These are phyloP conservation scores for Eulimnadia texana DNA, from an alignment of 1,140 invertebrate species.

Conservation along the genomic window DNA sequence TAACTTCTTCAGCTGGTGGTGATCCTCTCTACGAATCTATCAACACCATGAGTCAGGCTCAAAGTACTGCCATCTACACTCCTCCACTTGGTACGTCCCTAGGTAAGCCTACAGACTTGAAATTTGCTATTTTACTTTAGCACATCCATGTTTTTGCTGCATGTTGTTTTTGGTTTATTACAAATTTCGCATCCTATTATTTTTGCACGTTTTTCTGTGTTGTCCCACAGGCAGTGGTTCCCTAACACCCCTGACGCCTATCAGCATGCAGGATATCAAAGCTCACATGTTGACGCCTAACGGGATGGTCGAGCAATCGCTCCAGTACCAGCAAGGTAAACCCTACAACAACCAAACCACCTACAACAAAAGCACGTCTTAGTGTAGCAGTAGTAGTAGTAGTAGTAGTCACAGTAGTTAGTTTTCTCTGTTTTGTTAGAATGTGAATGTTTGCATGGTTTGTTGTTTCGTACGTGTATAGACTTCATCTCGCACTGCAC, in stretches of 20 bases:
- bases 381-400: slow-evolving; percentile 2
- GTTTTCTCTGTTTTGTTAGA: slow-evolving; percentile 2
- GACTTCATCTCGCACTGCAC: slow-evolving; percentile 22
- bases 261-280: slow-evolving; percentile 65
- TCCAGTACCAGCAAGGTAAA: slow-evolving; percentile 44
- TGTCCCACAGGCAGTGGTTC: slow-evolving; percentile 35
- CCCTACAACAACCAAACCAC: background rate
- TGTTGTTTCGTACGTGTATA: slow-evolving; percentile 30
- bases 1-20: slow-evolving; percentile 37
- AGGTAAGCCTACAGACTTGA: slow-evolving; percentile 36
- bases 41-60: slow-evolving; percentile 54
- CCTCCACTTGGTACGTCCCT: slow-evolving; percentile 53
- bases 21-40: slow-evolving; percentile 53
- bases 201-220: slow-evolving; percentile 1
- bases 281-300: slow-evolving; percentile 31
- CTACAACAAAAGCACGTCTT: background rate
- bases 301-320: slow-evolving; percentile 40
- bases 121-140: slow-evolving; percentile 7
- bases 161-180: background rate
- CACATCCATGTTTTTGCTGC: background rate
- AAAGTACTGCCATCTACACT: slow-evolving; percentile 53
- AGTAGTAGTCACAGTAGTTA: slow-evolving; percentile 8
- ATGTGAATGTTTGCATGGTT: background rate
- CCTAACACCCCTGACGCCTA: slow-evolving; percentile 55
- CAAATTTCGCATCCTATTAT: slow-evolving; percentile 7